These are phyloP conservation scores for Linyphia triangularis DNA, from an alignment of 2,888 invertebrate genomes.

Conservation along the genomic window DNA sequence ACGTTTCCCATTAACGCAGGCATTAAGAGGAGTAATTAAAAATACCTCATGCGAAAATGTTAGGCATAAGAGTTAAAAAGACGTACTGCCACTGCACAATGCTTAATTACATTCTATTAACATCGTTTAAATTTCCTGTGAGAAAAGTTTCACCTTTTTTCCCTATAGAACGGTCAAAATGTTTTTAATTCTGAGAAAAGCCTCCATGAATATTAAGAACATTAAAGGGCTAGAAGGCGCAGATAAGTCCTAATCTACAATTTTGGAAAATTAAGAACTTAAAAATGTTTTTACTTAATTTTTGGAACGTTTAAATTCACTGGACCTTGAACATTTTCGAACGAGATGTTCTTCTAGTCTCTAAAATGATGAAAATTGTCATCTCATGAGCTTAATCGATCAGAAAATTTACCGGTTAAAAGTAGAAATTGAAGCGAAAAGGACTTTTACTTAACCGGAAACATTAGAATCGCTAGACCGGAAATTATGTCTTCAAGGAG, in stretches of 20 bases:
- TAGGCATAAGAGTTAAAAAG: conserved; percentile 59
- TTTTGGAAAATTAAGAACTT: conserved; percentile 34
- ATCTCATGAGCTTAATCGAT: conserved; percentile 59
- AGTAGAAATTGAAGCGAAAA: conserved; percentile 43
- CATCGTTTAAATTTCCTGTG: conserved; percentile 67
- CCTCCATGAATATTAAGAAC: conserved; percentile 42
- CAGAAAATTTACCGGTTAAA: conserved; percentile 62
- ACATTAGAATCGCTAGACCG: conserved; percentile 63
- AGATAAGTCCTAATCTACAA: conserved; percentile 60
- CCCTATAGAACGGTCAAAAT: background rate
- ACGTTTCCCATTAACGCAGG: conserved; percentile 54
- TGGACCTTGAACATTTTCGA: conserved; percentile 28
- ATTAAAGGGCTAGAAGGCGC: conserved; percentile 32
- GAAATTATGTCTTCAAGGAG: conserved; percentile 65
- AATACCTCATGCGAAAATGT: conserved; percentile 69
- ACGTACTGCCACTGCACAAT: conserved; percentile 29
- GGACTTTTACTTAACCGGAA: conserved; percentile 61
- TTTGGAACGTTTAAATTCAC: conserved; percentile 39
- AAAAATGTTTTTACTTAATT: conserved; percentile 45
- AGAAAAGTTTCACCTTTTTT: conserved; percentile 35
- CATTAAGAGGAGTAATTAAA: conserved; percentile 70
- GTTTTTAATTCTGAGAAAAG: conserved; percentile 41
- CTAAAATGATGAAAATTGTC: conserved; percentile 69
- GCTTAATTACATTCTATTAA: conserved; percentile 72
- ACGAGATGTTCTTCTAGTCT: conserved; percentile 30